Base-by-base conservation (phyloP, 92 coral and sea anemone genomes). In the Montipora capitata region DNA sequence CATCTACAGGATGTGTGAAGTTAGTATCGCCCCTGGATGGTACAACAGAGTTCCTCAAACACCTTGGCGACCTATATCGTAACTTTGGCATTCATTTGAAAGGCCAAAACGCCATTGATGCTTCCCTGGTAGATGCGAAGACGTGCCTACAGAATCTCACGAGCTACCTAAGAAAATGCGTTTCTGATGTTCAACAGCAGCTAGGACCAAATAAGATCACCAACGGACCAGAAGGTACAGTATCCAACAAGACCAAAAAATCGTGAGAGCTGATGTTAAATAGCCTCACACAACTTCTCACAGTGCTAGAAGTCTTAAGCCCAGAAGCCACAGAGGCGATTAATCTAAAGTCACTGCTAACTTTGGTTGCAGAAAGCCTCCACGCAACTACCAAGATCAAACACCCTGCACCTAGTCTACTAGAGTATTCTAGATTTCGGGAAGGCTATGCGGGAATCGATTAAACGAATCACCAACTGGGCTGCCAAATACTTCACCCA, bases 261-360 rank as follows among this genome's bases (percentile, higher is more conserved):
- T 79, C 75, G 84, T 58, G 68, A 51, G 85, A 80, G 72, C 43
- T 80, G 85, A 80, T 80, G 85, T 80, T 80, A 59, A 80, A 80
- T 63, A 67, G 85, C 62, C n/a, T 67, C 85, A 67, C 85, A 42
- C 54, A 43, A 80, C 72, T 80, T 12, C 76, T 80, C 20, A 63
- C n/a, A 59, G 85, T 42, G 15, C 20, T 12, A 66, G 85, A 80
- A 18, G 73, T 18, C 0, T 18, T 18, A 18, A 0, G 0, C 0
- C 20, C 20, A 18, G 20, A 18, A 18, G 20, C 20, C 0, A 18
- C 20, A 18, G 83, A 78, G 17, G 83, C 83, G 83, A 78, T 78
- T 45, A 78, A 78, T 16, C 71, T 78, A 42, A 42, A 78, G 83
- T 78, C 83, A 39, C 66, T 78, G 83, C 12, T 61, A 38, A 78